Evolutionary conservation across 2,113 vertebrate genomes (phyloP).

Genomic region (Oenanthe melanoleuca): DNA sequence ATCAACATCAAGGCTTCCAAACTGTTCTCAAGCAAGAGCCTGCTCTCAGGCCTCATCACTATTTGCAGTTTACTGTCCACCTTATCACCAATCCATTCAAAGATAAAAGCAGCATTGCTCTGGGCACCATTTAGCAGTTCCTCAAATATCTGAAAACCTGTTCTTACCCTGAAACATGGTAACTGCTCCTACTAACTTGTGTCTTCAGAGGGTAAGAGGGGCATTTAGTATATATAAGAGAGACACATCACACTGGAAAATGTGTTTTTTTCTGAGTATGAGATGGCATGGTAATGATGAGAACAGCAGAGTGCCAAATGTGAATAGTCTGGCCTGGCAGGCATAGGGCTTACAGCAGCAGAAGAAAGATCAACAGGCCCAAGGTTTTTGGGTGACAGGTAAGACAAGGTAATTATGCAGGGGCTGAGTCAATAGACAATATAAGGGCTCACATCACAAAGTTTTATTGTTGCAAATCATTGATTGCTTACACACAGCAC

Average conservation of each 20-base stretch:
- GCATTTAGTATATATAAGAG: neutral
- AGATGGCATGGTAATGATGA: neutral
- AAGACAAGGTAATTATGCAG: neutral
- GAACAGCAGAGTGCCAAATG: neutral
- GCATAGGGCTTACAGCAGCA: neutral
- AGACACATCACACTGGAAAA: neutral
- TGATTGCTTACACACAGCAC: conserved; percentile 27
- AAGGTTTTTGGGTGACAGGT: neutral
- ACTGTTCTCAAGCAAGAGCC: neutral
- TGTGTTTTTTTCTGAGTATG: neutral
- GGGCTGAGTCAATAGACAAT: neutral
- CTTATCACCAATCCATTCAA: neutral
- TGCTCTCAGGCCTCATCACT: neutral
- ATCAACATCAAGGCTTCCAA: neutral
- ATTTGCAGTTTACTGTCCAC: neutral
- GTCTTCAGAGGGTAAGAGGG: neutral
- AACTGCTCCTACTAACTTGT: neutral
- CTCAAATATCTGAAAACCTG: neutral
- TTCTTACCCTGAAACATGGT: neutral
- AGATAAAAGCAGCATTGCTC: neutral
- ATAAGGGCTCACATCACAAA: neutral
- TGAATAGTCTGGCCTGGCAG: neutral
- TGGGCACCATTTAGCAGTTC: neutral
- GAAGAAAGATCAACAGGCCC: neutral
- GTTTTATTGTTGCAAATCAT: conserved; percentile 50